A percentile compares a stretch with the other conserved stretches of the same genome.
Evolutionary conservation across 1,140 invertebrate genomes (phyloP).

Genomic region (Drosophila athabasca): DNA sequence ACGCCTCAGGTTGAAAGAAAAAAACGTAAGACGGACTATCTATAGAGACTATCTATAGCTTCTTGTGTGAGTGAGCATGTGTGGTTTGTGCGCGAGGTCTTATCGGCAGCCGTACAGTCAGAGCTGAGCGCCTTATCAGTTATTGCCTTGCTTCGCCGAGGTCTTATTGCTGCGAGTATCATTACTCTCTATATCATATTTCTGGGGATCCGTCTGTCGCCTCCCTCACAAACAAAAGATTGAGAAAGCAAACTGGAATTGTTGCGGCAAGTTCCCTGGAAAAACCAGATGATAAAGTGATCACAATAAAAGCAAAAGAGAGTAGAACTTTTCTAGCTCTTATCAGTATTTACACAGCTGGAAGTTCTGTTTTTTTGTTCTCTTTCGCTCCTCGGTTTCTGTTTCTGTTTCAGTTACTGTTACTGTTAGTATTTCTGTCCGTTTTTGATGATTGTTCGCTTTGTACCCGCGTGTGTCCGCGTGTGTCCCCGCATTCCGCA

Average conservation of each 20-base stretch:
- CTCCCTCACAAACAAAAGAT: constrained; percentile 69
- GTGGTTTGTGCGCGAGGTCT: constrained; percentile 25
- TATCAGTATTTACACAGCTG: constrained; percentile 71
- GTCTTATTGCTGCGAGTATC: constrained; percentile 38
- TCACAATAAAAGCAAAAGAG: constrained; percentile 25
- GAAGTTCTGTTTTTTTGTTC: constrained; percentile 41
- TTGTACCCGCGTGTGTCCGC: constrained; percentile 48
- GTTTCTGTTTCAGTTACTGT: constrained; percentile 15
- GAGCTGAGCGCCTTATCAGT: constrained; percentile 58
- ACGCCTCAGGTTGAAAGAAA: constrained; percentile 10
- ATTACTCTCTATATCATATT: too few relatives aligned
- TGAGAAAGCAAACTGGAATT: constrained; percentile 74
- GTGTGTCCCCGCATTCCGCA: constrained; percentile 33
- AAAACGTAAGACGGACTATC: not conserved
- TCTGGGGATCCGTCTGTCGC: not conserved
- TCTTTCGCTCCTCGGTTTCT: constrained; percentile 14
- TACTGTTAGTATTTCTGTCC: constrained; percentile 32
- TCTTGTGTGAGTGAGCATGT: constrained; percentile 21
- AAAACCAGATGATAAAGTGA: constrained; percentile 65
- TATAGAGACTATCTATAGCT: constrained; percentile 20
- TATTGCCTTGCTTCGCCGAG: constrained; percentile 46
- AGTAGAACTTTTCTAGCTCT: constrained; percentile 14
- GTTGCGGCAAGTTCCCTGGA: constrained; percentile 48
- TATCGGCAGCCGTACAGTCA: constrained; percentile 25
- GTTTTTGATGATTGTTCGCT: constrained; percentile 32